Base-by-base conservation (phyloP, 2,113 vertebrate genomes). In the Corydoras sp. region DNA sequence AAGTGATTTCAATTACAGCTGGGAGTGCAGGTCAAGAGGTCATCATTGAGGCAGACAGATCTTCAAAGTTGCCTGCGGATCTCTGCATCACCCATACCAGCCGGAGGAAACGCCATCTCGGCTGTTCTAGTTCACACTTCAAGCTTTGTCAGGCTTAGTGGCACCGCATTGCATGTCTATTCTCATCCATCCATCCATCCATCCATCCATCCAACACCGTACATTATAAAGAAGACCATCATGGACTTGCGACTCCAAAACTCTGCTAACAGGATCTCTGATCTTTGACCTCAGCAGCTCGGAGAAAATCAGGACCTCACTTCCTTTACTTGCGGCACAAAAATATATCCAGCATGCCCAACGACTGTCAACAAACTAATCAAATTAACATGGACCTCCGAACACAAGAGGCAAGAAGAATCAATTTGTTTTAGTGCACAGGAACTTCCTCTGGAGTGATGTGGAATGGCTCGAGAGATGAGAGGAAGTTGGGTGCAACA, bases 1-100 rank as follows among this genome's bases (percentile, higher is more conserved):
- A 88, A 87, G 85, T 89, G 87, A 89, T 88, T 89, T 82, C 82
- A 88, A 87, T 89, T 89, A 88, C 71, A 84, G 84, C 80, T 79
- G 76, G 66, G 76, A 83, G 78, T 83, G 79, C 83, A 83, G 87
- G 85, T 88, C 79, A 76, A 81, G 76, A 74, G 86, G 83, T 85
- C 83, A 83, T 83, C 83, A 65, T 82, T 77, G 76, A 85, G 83
- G 71, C 68, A 74, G 76, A 68, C 73, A 76, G 80, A 85, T 85
- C 78, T 82, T 81, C 67, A 72, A 62, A 77, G 77, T 68, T 70
- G 10, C 51, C 65, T 35, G n/a, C 6, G 68, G 32, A 43, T 65
- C 18, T 24, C 43, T 62, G 43, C 9, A 7, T 43, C 32, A 56
- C 53, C 15, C 58, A 35, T 24, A 5, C 72, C 68, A 62, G 59